Base-by-base conservation (phyloP, 2,113 vertebrate species). In the Helogale parvula region DNA sequence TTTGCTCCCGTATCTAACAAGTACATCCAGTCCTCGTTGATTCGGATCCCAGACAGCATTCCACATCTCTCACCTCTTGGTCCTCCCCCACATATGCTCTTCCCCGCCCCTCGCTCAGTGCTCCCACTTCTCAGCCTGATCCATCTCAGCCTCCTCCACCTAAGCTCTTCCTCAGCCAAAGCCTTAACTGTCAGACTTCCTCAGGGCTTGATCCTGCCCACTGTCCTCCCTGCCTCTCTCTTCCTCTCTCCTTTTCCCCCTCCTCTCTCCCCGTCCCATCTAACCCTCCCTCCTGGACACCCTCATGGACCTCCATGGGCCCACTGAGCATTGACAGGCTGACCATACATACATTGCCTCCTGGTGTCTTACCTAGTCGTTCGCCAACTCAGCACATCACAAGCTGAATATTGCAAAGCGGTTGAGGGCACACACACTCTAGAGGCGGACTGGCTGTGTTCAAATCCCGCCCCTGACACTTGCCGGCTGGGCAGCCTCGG, bases 141-240 rank as follows among this genome's bases (percentile, higher is more conserved):
- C 31, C 14, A 52, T 52, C 87, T 68, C 19, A 10, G 12, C 14
- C 11, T 10, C 12, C 50, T 82, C 60, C 72, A 21, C 8, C 9
- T 17, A 1, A 1, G 21, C 47, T 27, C 4, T 2, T 25, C 41
- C 33, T 69, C 47, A 60, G 41, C 35, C 25, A 9, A 4, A 25
- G 5, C 16, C 15, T 10, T 50, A 29, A 31, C 2, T 1, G 1
- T 29, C 60, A 0, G 1, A 2, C 7, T 31, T 23, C 35, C 31
- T 27, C 7, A 3, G 31, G 19, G 19, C 4, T 7, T 21, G 16
- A 31, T 27, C 66, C 33, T 27, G 6, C 52, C 17, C 4, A 25
- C 29, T 7, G 2, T 12, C 16, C 16, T 1, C 4, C 27, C 69
- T 1, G 38, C 29, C 31, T 66, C 29, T 31, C 11, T 31, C 65